Percentiles rank a stretch among this genome's conserved stretches.
Conservation (phyloP, 1,140 invertebrate genomes). For the Nilaparvata lugens region DNA sequence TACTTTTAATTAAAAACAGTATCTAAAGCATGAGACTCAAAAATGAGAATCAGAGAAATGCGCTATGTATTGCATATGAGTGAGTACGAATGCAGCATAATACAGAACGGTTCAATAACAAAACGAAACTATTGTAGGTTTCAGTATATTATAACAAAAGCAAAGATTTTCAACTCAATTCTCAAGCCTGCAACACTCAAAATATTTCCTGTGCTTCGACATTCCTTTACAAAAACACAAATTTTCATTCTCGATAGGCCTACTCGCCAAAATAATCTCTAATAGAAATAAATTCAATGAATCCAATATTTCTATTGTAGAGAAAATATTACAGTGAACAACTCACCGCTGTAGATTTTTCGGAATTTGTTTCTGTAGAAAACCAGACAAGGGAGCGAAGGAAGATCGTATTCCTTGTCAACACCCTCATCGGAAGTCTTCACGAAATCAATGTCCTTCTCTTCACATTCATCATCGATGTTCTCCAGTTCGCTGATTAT, state of each 20-base stretch:
- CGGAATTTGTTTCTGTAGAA: slow-evolving; percentile 88
- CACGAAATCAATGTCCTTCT: slow-evolving; percentile 85
- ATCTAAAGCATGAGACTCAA: too few relatives aligned
- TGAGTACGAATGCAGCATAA: too few relatives aligned
- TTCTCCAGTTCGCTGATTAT: slow-evolving; percentile 86
- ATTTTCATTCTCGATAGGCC: not conserved
- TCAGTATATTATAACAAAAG: too few relatives aligned
- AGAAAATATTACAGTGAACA: not conserved
- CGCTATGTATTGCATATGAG: too few relatives aligned
- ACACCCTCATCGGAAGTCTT: slow-evolving; percentile 86
- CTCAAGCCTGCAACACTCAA: too few relatives aligned
- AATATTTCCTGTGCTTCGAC: too few relatives aligned
- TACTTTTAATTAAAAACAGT: too few relatives aligned
- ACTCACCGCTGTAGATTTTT: slow-evolving; percentile 60
- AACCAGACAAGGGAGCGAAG: slow-evolving; percentile 69
- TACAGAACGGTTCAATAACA: too few relatives aligned
- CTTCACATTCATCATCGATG: slow-evolving; percentile 89
- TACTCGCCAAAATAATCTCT: not conserved
- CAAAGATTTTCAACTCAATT: too few relatives aligned
- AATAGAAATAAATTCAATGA: not conserved
- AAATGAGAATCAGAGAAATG: too few relatives aligned
- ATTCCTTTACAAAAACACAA: too few relatives aligned
- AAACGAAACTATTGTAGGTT: too few relatives aligned
- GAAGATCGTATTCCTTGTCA: slow-evolving; percentile 81
- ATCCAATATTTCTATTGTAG: not conserved